Percentiles rank a stretch among this genome's conserved stretches.
Conservation (phyloP, 2,888 invertebrate genomes). For the Hipparchia semele region DNA sequence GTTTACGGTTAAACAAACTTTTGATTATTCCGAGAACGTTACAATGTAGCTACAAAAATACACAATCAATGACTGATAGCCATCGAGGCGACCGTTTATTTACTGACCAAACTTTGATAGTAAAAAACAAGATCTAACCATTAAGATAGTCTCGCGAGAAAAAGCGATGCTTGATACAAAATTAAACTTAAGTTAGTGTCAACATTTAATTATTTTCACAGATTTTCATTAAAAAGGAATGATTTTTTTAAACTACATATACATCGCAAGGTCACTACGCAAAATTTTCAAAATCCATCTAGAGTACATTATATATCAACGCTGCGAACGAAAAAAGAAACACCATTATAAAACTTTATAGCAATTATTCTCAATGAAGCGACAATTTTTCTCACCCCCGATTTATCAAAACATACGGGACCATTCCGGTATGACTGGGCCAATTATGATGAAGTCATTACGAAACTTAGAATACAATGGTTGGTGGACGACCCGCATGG, state of each 20-base stretch:
- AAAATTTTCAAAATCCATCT: too few species aligned
- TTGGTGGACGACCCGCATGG: constrained; percentile 50
- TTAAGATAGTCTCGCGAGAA: not conserved
- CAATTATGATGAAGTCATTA: constrained; percentile 74
- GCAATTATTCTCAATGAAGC: constrained; percentile 27
- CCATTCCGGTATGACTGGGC: constrained; percentile 53
- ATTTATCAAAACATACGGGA: constrained; percentile 49
- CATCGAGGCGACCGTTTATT: constrained; percentile 16
- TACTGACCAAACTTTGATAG: constrained; percentile 9
- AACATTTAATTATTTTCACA: too few species aligned
- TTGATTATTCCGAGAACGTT: constrained; percentile 21
- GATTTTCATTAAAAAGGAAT: too few species aligned
- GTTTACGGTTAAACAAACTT: constrained; percentile 24
- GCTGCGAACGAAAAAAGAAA: not conserved
- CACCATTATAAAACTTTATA: not conserved
- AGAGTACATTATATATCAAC: not conserved
- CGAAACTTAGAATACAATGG: constrained; percentile 37
- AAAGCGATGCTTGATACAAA: not conserved
- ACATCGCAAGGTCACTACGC: too few species aligned
- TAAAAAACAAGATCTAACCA: constrained; percentile 12
- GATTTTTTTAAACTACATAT: too few species aligned
- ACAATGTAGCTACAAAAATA: constrained; percentile 21
- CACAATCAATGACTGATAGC: constrained; percentile 15
- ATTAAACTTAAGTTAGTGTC: too few species aligned
- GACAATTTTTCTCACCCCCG: constrained; percentile 28